Evolutionary conservation across 2,113 vertebrate genomes (phyloP).

Genomic region (Cacatua alba): DNA sequence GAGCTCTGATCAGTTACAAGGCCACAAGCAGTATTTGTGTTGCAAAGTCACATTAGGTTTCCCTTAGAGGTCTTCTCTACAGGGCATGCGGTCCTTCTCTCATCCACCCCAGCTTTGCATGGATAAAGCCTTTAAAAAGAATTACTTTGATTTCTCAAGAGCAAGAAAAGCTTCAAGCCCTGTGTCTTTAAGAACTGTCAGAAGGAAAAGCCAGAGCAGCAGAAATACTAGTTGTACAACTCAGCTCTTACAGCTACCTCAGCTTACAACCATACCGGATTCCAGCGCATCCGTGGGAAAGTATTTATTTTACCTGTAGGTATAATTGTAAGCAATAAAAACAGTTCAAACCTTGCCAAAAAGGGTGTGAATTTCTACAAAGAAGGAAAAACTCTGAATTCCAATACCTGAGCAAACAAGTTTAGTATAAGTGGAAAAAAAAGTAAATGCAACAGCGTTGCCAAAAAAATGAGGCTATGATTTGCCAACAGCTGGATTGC

Average conservation of each 20-base stretch:
- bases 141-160: neutral
- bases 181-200: slow-evolving; percentile 59
- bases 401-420: slow-evolving; percentile 79
- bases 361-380: slow-evolving; percentile 76
- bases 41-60: neutral
- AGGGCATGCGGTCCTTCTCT: neutral
- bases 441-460: slow-evolving; percentile 52
- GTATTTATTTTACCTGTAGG: slow-evolving; percentile 77
- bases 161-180: neutral
- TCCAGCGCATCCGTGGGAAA: slow-evolving; percentile 76
- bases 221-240: slow-evolving; percentile 73
- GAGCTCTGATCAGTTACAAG: neutral
- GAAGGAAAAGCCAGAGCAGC: slow-evolving; percentile 46
- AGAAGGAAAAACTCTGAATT: slow-evolving; percentile 73
- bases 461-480: slow-evolving; percentile 72
- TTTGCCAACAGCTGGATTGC: slow-evolving; percentile 67
- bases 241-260: slow-evolving; percentile 50
- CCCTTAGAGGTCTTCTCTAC: neutral
- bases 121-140: neutral
- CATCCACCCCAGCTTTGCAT: neutral
- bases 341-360: slow-evolving; percentile 69
- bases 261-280: slow-evolving; percentile 49
- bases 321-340: slow-evolving; percentile 77
- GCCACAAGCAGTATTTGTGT: neutral
- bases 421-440: slow-evolving; percentile 51